phyloP scores from a whole-genome alignment of 2,113 vertebrate species.

The Alaudala cheleensis region DNA sequence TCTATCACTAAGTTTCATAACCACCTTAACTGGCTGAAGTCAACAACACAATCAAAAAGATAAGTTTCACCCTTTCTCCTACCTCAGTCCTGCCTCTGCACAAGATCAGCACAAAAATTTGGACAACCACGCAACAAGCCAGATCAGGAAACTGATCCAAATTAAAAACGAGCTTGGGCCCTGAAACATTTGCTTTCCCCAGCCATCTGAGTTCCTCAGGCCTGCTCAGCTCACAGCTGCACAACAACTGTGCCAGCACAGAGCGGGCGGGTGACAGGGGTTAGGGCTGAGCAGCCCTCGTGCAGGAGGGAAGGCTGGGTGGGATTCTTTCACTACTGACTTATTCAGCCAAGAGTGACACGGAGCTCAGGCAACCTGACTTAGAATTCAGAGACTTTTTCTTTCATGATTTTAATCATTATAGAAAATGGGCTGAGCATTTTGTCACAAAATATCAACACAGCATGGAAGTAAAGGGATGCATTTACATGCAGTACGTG shows the following conservation, averaged over 20 bases:
- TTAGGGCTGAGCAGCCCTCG: not conserved
- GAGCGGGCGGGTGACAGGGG: not conserved
- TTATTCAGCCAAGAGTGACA: not conserved
- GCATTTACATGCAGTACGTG: not conserved
- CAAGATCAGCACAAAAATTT: not conserved
- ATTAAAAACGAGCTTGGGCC: constrained; percentile 5
- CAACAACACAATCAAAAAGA: not conserved
- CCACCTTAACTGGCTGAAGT: not conserved
- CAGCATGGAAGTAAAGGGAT: not conserved
- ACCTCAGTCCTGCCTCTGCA: not conserved
- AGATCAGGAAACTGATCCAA: constrained; percentile 31
- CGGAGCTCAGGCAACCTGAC: not conserved
- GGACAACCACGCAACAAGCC: not conserved
- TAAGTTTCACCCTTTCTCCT: not conserved
- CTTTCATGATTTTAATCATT: not conserved
- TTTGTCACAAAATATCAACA: not conserved
- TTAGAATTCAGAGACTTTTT: not conserved
- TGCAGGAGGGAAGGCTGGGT: not conserved
- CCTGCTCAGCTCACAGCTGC: not conserved
- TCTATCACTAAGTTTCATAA: not conserved
- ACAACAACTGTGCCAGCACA: constrained; percentile 34
- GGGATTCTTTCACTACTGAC: not conserved
- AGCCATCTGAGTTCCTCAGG: not conserved
- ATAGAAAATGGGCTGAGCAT: not conserved
- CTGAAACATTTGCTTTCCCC: constrained; percentile 4